Base-by-base conservation (phyloP, 2,113 vertebrate species). In the Baryphthengus martii region DNA sequence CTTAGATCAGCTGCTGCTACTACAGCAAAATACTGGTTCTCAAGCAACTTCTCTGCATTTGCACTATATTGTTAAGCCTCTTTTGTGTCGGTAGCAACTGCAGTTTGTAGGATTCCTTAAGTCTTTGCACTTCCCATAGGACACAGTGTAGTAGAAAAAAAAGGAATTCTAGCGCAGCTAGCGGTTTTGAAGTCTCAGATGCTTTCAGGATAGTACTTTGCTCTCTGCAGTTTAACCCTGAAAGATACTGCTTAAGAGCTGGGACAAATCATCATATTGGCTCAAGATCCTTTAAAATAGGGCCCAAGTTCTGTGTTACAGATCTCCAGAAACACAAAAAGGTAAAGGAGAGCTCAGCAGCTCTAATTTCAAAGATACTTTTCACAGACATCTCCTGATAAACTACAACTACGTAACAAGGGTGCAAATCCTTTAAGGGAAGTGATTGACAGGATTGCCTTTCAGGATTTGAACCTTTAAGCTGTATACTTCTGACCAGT, bases 21-120 rank as follows among this genome's bases (percentile, higher is more conserved):
- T 72, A 49, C 23, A 88, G 55, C 37, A 89, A 70, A 86, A 84
- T 40, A 55, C 16, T 81, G 42, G 10, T 50, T 82, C 94, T 90
- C 35, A 91, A 63, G 63, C 8, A 44, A n/a, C 39, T 91, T 74
- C 17, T 90, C 45, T 90, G 50, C 28, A 33, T 78, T 79, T 81
- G 8, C 8, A 10, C 24, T 50, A 17, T 0, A 0, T 56, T 89
- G 19, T 72, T 74, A 82, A 71, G 16, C 20, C 11, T 18, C 11
- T 77, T 77, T 92, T 70, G 49, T 88, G 24, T 13, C 39, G 39
- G 44, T 25, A 59, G 47, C 72, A 15, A 63, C 24, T 68, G 17
- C 49, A 77, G 53, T 70, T 71, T 79, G 10, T 52, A 68, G 49
- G 13, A 89, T 55, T 74, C 17, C 42, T 89, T 9, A 33, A 42